phyloP scores from a whole-genome alignment of 1,140 invertebrate species.

The Daktulosphaira vitifoliae region DNA sequence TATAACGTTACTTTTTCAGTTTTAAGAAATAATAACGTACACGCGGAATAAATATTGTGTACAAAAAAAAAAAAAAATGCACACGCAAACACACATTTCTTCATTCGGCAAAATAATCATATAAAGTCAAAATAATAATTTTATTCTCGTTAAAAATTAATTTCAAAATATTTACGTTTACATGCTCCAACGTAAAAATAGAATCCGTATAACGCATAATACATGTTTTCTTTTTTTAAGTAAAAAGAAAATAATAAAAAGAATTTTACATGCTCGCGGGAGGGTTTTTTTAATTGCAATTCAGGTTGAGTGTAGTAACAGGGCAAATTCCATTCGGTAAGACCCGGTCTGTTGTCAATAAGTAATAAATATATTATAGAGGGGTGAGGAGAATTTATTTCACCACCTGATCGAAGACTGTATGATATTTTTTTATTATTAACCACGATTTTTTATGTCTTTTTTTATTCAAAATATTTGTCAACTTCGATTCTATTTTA shows the following conservation, averaged over 20 bases:
- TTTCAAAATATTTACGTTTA: slow-evolving; percentile 1
- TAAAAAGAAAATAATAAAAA: not conserved
- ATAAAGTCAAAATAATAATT: not conserved
- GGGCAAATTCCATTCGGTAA: slow-evolving; percentile 5
- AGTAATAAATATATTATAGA: not conserved
- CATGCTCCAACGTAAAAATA: too few relatives aligned
- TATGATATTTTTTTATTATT: slow-evolving; percentile 26
- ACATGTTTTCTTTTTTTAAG: not conserved
- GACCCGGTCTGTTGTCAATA: not conserved
- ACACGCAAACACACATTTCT: too few relatives aligned
- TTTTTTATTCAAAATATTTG: slow-evolving; percentile 8
- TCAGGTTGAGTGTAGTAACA: slow-evolving; percentile 13
- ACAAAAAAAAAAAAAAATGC: slow-evolving; percentile 19
- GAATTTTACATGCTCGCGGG: not conserved
- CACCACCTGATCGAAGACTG: slow-evolving; percentile 29
- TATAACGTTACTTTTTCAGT: slow-evolving; percentile 15
- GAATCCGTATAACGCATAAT: too few relatives aligned
- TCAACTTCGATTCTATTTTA: slow-evolving; percentile 32
- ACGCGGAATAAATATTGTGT: slow-evolving; percentile 19
- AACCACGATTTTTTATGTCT: slow-evolving; percentile 20
- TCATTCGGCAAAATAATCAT: not conserved
- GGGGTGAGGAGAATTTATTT: slow-evolving; percentile 7
- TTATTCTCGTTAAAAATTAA: too few relatives aligned
- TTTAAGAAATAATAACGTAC: slow-evolving; percentile 17
- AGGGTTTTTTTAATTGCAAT: slow-evolving; percentile 13